These are phyloP conservation scores for Tringa solitaria DNA, from an alignment of 2,113 vertebrate genomes.

Conservation along the genomic window DNA sequence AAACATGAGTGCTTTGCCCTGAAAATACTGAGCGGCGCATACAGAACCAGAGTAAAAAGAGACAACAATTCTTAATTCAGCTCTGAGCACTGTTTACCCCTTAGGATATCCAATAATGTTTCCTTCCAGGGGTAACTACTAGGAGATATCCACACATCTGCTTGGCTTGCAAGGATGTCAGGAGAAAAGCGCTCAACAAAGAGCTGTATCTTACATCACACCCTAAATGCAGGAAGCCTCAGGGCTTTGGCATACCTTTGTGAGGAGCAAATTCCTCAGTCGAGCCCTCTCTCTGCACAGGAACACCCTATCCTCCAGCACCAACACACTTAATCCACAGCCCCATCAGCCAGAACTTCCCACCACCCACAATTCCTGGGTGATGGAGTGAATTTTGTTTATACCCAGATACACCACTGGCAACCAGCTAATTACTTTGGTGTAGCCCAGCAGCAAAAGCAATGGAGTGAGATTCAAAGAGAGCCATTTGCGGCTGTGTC, in stretches of 20 bases:
- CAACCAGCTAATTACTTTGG: background rate
- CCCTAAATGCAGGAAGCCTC: background rate
- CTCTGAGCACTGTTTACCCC: constrained; percentile 7
- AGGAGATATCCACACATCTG: constrained; percentile 34
- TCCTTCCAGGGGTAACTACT: constrained; percentile 35
- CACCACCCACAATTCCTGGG: constrained; percentile 21
- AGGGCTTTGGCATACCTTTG: constrained; percentile 36
- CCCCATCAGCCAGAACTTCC: background rate
- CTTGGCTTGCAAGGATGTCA: constrained; percentile 25
- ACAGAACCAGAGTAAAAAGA: background rate
- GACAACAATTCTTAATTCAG: background rate
- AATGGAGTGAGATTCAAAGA: background rate
- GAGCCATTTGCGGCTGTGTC: background rate
- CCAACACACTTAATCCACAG: background rate
- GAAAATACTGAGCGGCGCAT: accelerated
- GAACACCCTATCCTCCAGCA: constrained; percentile 48
- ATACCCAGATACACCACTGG: background rate
- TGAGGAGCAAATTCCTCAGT: constrained; percentile 22
- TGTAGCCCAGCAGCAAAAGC: background rate
- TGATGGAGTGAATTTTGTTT: background rate
- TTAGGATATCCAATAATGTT: constrained; percentile 26
- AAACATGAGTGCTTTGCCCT: background rate
- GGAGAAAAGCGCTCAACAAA: constrained; percentile 35
- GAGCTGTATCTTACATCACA: constrained; percentile 30
- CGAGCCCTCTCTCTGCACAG: background rate